phyloP scores from a whole-genome alignment of 1,140 invertebrate genomes.

The Monochamus saltuarius region DNA sequence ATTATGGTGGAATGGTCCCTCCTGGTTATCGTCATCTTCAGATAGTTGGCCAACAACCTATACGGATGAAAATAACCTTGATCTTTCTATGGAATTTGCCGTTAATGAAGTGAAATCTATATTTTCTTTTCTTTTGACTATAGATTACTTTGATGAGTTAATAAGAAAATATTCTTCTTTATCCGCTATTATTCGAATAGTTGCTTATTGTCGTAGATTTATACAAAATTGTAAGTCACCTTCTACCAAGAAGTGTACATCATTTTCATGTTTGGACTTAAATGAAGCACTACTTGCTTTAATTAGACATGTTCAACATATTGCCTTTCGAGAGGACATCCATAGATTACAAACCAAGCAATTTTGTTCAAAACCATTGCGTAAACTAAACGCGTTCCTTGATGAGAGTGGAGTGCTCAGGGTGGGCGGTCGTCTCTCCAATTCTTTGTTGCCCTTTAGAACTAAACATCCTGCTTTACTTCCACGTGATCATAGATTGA shows the following conservation, averaged over 20 bases:
- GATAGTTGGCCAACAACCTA: background rate
- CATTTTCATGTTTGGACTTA: background rate
- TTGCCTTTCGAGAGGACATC: background rate
- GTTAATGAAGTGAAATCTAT: background rate
- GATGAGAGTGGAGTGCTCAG: background rate
- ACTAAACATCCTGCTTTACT: constrained; percentile 17
- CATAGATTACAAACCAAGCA: too few species aligned
- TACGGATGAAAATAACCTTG: background rate
- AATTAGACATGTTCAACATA: constrained; percentile 3
- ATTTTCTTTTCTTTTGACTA: background rate
- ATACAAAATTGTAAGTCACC: too few species aligned
- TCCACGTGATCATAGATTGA: constrained; percentile 6
- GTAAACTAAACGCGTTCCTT: too few species aligned
- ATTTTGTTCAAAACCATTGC: too few species aligned
- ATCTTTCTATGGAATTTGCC: too few species aligned
- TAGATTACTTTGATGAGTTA: background rate
- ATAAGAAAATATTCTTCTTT: background rate
- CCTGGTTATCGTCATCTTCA: background rate
- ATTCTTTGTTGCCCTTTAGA: constrained; percentile 21
- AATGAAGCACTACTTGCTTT: background rate
- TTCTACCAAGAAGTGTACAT: too few species aligned
- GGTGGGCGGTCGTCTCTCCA: constrained; percentile 28
- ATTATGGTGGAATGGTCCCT: constrained; percentile 41
- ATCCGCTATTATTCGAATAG: background rate
- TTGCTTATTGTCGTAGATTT: background rate